A percentile compares a stretch with the other conserved stretches of the same genome.
Conservation (phyloP, 2,888 invertebrate genomes). For the Acleris emargana region DNA sequence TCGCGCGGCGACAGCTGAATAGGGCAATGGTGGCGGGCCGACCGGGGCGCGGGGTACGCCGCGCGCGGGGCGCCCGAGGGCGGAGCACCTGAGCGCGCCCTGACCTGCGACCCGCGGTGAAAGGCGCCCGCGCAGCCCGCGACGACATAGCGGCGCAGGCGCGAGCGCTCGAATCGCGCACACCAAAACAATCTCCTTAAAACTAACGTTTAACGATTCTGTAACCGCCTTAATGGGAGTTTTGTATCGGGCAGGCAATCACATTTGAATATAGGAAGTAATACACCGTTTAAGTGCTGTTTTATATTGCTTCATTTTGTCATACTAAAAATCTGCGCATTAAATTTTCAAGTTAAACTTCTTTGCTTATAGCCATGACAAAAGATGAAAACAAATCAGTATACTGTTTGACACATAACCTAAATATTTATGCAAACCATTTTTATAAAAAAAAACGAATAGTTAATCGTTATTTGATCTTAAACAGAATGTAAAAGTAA, state of each 20-base stretch:
- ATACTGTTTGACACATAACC: too few relatives aligned
- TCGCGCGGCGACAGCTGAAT: constrained; percentile 78
- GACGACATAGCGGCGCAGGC: constrained; percentile 63
- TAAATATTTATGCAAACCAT: too few relatives aligned
- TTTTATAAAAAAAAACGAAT: too few relatives aligned
- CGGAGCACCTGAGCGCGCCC: constrained; percentile 83
- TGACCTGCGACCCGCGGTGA: constrained; percentile 83
- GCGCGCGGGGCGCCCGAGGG: constrained; percentile 59
- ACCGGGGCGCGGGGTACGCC: constrained; percentile 55
- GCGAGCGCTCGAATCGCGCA: constrained; percentile 21
- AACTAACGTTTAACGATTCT: constrained; percentile 33
- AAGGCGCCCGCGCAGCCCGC: constrained; percentile 66
- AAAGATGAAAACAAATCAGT: too few relatives aligned
- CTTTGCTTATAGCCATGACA: too few relatives aligned
- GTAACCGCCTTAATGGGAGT: constrained; percentile 24
- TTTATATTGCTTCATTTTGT: too few relatives aligned
- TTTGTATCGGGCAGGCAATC: constrained; percentile 25
- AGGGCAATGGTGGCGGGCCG: constrained; percentile 75
- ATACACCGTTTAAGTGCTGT: too few relatives aligned
- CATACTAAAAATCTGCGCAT: too few relatives aligned
- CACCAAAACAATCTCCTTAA: constrained; percentile 23
- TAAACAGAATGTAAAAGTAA: too few relatives aligned
- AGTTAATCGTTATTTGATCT: too few relatives aligned
- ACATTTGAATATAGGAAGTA: constrained; percentile 10
- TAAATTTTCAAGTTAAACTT: too few relatives aligned